Conservation (phyloP, 2,888 invertebrate genomes). For the Orchesellides sinensis region DNA sequence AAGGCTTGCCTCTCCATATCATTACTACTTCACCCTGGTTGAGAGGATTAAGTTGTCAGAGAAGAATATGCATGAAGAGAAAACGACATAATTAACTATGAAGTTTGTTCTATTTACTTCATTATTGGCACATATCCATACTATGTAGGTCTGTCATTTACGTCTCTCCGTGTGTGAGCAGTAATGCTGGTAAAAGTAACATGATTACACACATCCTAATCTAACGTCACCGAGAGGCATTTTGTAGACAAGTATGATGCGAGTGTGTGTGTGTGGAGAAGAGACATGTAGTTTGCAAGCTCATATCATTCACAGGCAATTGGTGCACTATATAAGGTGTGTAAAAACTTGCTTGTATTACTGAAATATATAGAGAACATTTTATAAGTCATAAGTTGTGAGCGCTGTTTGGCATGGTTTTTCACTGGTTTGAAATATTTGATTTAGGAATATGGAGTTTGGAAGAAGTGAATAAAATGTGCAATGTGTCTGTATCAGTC, state of each 20-base stretch:
- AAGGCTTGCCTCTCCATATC: not conserved
- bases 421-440: constrained; percentile 41
- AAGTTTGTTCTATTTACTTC: constrained; percentile 60
- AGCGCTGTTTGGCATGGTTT: constrained; percentile 48
- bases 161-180: constrained; percentile 23
- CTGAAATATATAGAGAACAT: no score
- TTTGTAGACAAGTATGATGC: no score
- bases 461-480: constrained; percentile 42
- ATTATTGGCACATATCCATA: constrained; percentile 59
- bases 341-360: no score
- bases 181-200: constrained; percentile 51
- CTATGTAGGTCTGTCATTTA: constrained; percentile 45
- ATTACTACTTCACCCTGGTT: not conserved
- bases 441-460: constrained; percentile 44
- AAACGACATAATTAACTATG: constrained; percentile 65
- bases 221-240: constrained; percentile 19
- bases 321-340: no score
- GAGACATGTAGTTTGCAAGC: no score
- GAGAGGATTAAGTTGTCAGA: constrained; percentile 60
- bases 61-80: constrained; percentile 52
- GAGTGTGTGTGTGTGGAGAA: no score
- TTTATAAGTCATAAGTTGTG: not conserved
- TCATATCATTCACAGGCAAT: not conserved
- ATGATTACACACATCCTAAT: constrained; percentile 37
- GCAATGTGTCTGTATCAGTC: constrained; percentile 47